Evolutionary conservation across 2,797 vertebrate species (phyloP), one percentile per base, ranked within the genome.

Genomic region (Galagoides demidoff): DNA sequence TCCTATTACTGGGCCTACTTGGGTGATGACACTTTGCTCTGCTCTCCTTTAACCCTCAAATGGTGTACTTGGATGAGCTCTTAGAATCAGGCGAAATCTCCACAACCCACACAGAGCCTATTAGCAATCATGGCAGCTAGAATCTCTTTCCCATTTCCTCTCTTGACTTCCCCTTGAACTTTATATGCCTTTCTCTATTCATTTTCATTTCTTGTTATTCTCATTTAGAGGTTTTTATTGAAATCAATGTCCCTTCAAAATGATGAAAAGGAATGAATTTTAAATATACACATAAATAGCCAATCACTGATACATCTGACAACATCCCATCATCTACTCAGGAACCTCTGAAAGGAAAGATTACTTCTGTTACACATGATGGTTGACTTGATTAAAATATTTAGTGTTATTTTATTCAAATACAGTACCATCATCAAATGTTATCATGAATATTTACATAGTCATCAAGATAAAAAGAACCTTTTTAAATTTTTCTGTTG

Each of bases 371-470:
- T 96, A 85, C 94, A 63, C 63, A 79, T 13, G 90, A 96, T 90
- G 92, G 64, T 92, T 95, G 96, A 96, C 89, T 94, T 97, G 92
- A 97, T 98, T 98, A 97, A 98, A 98, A 98, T 98, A 98, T 97
- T 98, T 97, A 97, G 89, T 95, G 63, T 23, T 74, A 93, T 96
- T 63, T 4, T 59, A 96, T 96, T 96, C 92, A 92, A 89, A 92
- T 90, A 86, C 19, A 82, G 79, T 31, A 63, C 17, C 85, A 90
- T 94, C 78, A 95, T 98, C 92, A 92, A 93, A 77, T 68, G 92
- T 95, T 93, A 89, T 94, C 8, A 52, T 94, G 95, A 96, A 90
- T 97, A 96, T 97, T 97, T 92, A n/a, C 95, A 81, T 96, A 94
- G 61, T 97, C 29, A 71, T 86, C 93, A 97, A 78, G 92, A 37